phyloP scores from a whole-genome alignment of 2,888 invertebrate species.

The Crepidodera aurea region DNA sequence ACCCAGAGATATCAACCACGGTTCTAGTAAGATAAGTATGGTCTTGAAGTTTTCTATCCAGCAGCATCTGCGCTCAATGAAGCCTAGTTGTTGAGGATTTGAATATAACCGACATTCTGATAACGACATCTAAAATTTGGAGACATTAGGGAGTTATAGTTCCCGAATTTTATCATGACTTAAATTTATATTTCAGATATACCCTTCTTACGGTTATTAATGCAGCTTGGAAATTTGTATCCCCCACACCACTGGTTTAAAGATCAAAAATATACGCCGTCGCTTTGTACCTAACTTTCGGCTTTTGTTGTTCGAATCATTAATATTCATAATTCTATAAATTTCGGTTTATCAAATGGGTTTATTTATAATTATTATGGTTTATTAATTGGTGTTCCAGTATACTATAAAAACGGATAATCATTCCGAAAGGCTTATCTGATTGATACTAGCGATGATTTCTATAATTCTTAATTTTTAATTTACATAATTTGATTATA shows the following conservation, averaged over 20 bases:
- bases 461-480: slow-evolving; percentile 8
- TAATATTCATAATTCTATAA: slow-evolving; percentile 46
- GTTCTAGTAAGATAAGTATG: too few relatives aligned
- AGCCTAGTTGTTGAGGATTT: too few relatives aligned
- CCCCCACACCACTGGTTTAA: background rate
- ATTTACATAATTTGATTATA: slow-evolving; percentile 22
- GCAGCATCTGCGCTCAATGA: too few relatives aligned
- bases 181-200: too few relatives aligned
- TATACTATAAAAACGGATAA: background rate
- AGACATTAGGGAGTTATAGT: too few relatives aligned
- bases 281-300: slow-evolving; percentile 27
- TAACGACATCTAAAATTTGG: too few relatives aligned
- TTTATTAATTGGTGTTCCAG: slow-evolving; percentile 32
- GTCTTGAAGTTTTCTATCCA: too few relatives aligned
- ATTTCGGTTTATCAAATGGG: slow-evolving; percentile 37
- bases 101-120: too few relatives aligned
- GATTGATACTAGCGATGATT: background rate
- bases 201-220: too few relatives aligned
- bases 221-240: too few relatives aligned
- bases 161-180: too few relatives aligned
- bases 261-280: slow-evolving; percentile 16
- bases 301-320: slow-evolving; percentile 36
- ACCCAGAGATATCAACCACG: too few relatives aligned
- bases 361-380: slow-evolving; percentile 39
- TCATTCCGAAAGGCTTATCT: slow-evolving; percentile 16